Evolutionary conservation across 2,113 vertebrate species (phyloP).

Genomic region (Embiotoca jacksoni): DNA sequence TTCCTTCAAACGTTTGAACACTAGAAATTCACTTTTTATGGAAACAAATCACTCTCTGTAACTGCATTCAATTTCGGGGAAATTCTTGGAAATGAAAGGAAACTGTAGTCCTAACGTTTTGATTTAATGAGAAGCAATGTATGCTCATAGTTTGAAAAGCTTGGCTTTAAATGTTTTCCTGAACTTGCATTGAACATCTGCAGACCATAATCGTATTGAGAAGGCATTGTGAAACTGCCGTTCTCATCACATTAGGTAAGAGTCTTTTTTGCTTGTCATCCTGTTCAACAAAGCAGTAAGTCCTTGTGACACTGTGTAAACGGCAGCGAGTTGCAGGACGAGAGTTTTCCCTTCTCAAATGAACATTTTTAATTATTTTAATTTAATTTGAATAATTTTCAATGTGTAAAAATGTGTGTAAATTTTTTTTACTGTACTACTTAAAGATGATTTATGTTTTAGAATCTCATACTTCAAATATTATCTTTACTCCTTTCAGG

Average conservation of each 20-base stretch:
- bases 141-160: background rate
- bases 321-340: too few relatives aligned
- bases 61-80: conserved; percentile 26
- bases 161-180: background rate
- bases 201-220: background rate
- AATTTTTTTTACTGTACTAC: too few relatives aligned
- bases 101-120: background rate
- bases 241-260: background rate
- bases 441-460: background rate
- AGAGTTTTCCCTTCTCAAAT: too few relatives aligned
- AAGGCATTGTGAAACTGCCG: background rate
- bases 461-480: background rate
- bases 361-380: too few relatives aligned
- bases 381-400: too few relatives aligned
- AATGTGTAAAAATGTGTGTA: too few relatives aligned
- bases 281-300: too few relatives aligned
- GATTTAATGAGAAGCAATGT: background rate
- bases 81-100: background rate
- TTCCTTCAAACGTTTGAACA: too few relatives aligned
- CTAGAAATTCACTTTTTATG: background rate
- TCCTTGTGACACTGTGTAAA: too few relatives aligned
- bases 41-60: background rate
- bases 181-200: background rate
- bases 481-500: background rate
- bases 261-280: too few relatives aligned